Percentiles rank a stretch among this genome's conserved stretches.
Evolutionary conservation across 2,888 invertebrate genomes (phyloP).

Genomic region (Orthonevra nobilis): DNA sequence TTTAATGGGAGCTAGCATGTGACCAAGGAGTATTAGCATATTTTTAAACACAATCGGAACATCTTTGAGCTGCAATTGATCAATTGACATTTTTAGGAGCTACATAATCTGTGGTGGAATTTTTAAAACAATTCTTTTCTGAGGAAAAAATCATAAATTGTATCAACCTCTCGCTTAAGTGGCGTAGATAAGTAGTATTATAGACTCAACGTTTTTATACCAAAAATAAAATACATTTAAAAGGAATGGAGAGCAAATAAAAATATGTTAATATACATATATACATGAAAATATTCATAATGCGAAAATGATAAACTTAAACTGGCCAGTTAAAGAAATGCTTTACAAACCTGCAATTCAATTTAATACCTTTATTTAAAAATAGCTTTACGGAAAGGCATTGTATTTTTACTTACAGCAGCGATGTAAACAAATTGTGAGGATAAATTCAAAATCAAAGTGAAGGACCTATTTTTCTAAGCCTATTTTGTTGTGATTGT

Average conservation of each 20-base stretch:
- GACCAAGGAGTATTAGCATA: too few species aligned
- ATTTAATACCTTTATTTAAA: constrained; percentile 54
- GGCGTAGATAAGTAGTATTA: constrained; percentile 68
- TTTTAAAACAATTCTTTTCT: constrained; percentile 14
- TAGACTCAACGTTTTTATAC: constrained; percentile 63
- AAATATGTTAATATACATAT: constrained; percentile 60
- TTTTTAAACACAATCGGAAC: too few species aligned
- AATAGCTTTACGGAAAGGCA: constrained; percentile 64
- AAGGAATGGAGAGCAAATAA: constrained; percentile 34
- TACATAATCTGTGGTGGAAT: constrained; percentile 20
- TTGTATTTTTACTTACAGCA: constrained; percentile 38
- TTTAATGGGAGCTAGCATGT: too few species aligned
- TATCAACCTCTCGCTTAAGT: constrained; percentile 58
- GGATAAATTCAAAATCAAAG: constrained; percentile 33
- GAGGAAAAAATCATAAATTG: too few species aligned
- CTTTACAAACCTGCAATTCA: constrained; percentile 62
- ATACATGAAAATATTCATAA: constrained; percentile 46
- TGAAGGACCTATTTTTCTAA: constrained; percentile 64
- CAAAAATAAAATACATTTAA: constrained; percentile 60
- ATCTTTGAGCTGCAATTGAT: too few species aligned
- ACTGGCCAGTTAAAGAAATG: constrained; percentile 69
- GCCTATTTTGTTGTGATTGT: constrained; percentile 38
- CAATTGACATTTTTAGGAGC: too few species aligned
- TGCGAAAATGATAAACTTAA: constrained; percentile 52
- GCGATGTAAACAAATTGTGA: constrained; percentile 36